These are phyloP conservation scores for Myathropa florea DNA, from an alignment of 2,888 invertebrate species.

Conservation along the genomic window DNA sequence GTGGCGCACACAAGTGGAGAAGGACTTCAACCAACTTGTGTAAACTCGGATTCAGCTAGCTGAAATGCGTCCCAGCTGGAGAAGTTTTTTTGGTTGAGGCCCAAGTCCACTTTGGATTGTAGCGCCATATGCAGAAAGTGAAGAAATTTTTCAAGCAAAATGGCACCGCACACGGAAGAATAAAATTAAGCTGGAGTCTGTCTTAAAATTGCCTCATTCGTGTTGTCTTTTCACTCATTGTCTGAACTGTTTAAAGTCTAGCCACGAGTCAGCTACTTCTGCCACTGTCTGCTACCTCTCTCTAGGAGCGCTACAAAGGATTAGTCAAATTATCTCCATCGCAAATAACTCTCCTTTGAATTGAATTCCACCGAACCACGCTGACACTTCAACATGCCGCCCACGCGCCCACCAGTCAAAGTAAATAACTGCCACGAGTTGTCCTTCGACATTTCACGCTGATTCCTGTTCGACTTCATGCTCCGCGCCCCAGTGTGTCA, in stretches of 20 bases:
- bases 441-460: not conserved
- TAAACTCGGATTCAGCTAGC: too few relatives aligned
- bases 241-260: not conserved
- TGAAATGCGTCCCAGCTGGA: too few relatives aligned
- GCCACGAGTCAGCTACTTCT: not conserved
- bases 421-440: not conserved
- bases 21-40: too few relatives aligned
- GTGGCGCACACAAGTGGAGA: too few relatives aligned
- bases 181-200: too few relatives aligned
- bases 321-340: not conserved
- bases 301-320: not conserved
- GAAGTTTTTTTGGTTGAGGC: too few relatives aligned
- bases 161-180: too few relatives aligned
- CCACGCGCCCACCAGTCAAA: not conserved
- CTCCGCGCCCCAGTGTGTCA: not conserved
- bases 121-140: too few relatives aligned
- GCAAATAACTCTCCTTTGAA: not conserved
- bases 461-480: not conserved
- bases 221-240: not conserved
- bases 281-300: not conserved
- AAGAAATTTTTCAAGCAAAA: too few relatives aligned
- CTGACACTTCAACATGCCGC: not conserved
- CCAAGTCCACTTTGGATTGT: too few relatives aligned
- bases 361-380: not conserved
- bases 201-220: not conserved